Percentiles rank a stretch among this genome's conserved stretches.
These are phyloP conservation scores for Euborellia annulipes DNA, from an alignment of 1,140 invertebrate genomes.

Conservation along the genomic window DNA sequence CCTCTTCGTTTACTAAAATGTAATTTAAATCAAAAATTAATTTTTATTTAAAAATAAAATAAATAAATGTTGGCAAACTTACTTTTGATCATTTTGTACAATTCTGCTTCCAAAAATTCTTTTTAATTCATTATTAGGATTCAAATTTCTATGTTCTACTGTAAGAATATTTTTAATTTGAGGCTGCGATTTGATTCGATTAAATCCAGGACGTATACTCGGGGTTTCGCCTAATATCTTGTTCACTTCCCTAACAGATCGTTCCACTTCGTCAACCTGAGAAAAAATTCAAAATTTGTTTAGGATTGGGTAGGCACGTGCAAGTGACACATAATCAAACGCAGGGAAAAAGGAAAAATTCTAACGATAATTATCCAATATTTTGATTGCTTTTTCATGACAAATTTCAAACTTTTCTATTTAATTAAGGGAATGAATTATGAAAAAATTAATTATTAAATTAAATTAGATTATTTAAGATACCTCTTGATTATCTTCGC, in stretches of 20 bases:
- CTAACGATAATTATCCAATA: not conserved
- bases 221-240: slow-evolving; percentile 42
- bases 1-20: slow-evolving; percentile 37
- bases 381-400: not conserved
- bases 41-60: not conserved
- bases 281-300: no score
- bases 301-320: no score
- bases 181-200: slow-evolving; percentile 10
- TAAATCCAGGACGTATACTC: no score
- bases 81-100: slow-evolving; percentile 48
- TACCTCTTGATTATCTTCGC: slow-evolving; percentile 43
- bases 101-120: slow-evolving; percentile 72
- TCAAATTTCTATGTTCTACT: slow-evolving; percentile 58
- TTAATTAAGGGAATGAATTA: not conserved
- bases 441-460: not conserved
- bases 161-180: slow-evolving; percentile 33
- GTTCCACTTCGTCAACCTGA: slow-evolving; percentile 59
- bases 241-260: slow-evolving; percentile 54
- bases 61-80: slow-evolving; percentile 12
- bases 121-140: slow-evolving; percentile 68
- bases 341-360: not conserved
- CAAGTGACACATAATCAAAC: no score
- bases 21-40: slow-evolving; percentile 3
- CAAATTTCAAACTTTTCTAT: not conserved
- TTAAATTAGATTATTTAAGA: not conserved